phyloP scores from a whole-genome alignment of 2,797 vertebrate genomes.

The Halcyon chelicuti region DNA sequence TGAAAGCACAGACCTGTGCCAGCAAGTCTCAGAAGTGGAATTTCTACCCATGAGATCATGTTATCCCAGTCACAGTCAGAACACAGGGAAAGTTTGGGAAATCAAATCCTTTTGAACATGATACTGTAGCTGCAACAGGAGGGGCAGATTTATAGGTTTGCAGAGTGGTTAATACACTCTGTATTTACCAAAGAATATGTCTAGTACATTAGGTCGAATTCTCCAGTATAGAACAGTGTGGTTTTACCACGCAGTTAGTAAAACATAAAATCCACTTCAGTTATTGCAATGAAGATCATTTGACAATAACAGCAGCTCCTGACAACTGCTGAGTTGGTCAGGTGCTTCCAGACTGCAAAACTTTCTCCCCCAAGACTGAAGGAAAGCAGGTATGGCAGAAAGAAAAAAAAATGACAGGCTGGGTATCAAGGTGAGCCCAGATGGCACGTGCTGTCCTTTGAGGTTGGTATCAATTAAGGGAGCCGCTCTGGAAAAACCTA shows the following conservation, averaged over 20 bases:
- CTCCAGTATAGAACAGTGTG: not conserved
- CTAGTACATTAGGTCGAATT: not conserved
- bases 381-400: not conserved
- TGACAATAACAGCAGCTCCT: not conserved
- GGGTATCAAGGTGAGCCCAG: not conserved
- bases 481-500: not conserved
- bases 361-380: not conserved
- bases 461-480: not conserved
- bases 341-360: not conserved
- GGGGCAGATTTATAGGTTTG: conserved; percentile 53
- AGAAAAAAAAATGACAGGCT: not conserved
- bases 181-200: not conserved
- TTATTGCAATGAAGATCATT: rapidly evolving
- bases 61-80: conserved; percentile 63
- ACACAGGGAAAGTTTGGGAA: conserved; percentile 61
- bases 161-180: conserved; percentile 17
- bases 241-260: not conserved
- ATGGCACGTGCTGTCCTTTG: not conserved
- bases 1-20: conserved; percentile 53
- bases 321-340: not conserved
- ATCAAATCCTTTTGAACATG: conserved; percentile 58
- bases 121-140: conserved; percentile 53
- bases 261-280: conserved; percentile 11
- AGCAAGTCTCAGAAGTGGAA: conserved; percentile 65
- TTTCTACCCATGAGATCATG: conserved; percentile 60